Evolutionary conservation across 2,113 vertebrate genomes (phyloP).

Genomic region (Hippocampus mohnikei): DNA sequence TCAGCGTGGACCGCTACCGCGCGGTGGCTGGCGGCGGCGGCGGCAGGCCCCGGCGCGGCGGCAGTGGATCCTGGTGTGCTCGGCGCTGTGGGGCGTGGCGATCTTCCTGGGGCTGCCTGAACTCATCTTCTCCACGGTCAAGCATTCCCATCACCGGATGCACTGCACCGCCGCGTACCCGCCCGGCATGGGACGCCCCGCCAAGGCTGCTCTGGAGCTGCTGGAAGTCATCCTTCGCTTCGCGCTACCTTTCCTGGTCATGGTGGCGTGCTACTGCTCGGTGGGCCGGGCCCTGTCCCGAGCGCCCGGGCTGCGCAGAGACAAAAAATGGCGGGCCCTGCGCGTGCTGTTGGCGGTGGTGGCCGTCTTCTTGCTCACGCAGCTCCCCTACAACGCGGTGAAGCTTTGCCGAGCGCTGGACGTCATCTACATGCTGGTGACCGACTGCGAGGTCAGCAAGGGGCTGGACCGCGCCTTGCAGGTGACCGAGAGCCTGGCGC

Average conservation of each 20-base stretch:
- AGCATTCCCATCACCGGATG: constrained; percentile 45
- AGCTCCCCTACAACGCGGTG: constrained; percentile 87
- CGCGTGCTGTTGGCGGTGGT: constrained; percentile 83
- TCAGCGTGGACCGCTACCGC: constrained; percentile 86
- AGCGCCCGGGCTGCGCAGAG: constrained; percentile 67
- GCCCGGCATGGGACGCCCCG: constrained; percentile 58
- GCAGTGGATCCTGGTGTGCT: constrained; percentile 53
- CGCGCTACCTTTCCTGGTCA: constrained; percentile 81
- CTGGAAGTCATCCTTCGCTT: constrained; percentile 86
- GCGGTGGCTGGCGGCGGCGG: constrained; percentile 56
- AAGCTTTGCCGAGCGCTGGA: constrained; percentile 85
- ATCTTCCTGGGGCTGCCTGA: constrained; percentile 81
- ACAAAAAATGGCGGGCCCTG: constrained; percentile 77
- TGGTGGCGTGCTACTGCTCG: constrained; percentile 80
- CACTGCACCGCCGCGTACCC: constrained; percentile 79
- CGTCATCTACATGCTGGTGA: constrained; percentile 79
- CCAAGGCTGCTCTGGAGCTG: constrained; percentile 81
- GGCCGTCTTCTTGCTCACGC: constrained; percentile 82
- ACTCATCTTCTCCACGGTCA: constrained; percentile 80
- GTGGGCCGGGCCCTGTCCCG: constrained; percentile 73
- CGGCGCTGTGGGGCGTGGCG: constrained; percentile 75
- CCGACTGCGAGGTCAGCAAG: constrained; percentile 79
- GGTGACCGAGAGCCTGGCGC: constrained; percentile 84
- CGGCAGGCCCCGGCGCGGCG: constrained; percentile 9
- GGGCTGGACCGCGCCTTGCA: constrained; percentile 77